Conservation (phyloP, 2,113 vertebrate genomes). For the Pterocles orientalis region DNA sequence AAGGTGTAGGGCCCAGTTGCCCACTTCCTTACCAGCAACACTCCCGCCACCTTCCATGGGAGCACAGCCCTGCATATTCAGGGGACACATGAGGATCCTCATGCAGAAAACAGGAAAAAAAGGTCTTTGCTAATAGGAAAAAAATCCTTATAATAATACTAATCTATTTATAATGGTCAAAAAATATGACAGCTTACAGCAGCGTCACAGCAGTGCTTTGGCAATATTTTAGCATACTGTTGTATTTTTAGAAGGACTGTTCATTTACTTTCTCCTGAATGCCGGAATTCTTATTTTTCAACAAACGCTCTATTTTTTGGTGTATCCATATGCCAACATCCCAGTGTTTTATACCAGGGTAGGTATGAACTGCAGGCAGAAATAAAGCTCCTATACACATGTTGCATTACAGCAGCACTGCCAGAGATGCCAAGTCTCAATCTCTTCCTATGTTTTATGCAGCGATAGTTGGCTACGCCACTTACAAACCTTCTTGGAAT, state of each 20-base stretch:
- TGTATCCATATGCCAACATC: slow-evolving; percentile 32
- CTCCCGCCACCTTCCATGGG: background rate
- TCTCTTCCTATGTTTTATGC: background rate
- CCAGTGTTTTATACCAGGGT: background rate
- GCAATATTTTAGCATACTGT: slow-evolving; percentile 57
- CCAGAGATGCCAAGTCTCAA: slow-evolving; percentile 17
- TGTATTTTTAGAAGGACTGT: slow-evolving; percentile 65
- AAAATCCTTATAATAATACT: slow-evolving; percentile 46
- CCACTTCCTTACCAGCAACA: background rate
- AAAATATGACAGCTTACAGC: slow-evolving; percentile 51
- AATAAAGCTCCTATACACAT: slow-evolving; percentile 20
- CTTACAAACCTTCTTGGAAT: slow-evolving; percentile 25
- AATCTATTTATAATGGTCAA: slow-evolving; percentile 64
- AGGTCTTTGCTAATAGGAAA: slow-evolving; percentile 25
- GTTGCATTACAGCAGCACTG: background rate
- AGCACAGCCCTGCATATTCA: background rate
- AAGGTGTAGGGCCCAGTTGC: background rate
- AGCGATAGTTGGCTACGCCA: background rate
- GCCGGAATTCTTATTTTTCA: slow-evolving; percentile 48
- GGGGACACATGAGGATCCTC: background rate
- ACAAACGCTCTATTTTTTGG: slow-evolving; percentile 12
- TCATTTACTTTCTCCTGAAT: slow-evolving; percentile 58
- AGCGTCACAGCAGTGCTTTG: slow-evolving; percentile 40
- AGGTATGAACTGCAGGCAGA: slow-evolving; percentile 13
- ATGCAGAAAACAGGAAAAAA: background rate